phyloP scores from a whole-genome alignment of 2,113 vertebrate genomes.

The Clarias gariepinus region DNA sequence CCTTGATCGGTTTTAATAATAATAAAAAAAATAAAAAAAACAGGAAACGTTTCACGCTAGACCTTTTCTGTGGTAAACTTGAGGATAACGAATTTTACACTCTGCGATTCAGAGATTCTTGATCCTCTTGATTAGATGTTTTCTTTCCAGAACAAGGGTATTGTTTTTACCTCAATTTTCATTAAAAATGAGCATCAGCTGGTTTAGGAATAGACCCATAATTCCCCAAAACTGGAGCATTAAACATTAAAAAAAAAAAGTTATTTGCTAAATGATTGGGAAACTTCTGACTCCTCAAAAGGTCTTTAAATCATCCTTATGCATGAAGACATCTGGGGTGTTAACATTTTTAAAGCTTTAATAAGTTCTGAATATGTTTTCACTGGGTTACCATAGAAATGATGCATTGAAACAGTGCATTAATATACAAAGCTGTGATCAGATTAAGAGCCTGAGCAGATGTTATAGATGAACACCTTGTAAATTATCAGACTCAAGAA shows the following conservation, averaged over 20 bases:
- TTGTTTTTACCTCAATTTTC: conserved; percentile 28
- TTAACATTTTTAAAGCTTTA: too few species aligned
- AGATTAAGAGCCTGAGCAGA: not conserved
- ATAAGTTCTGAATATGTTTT: too few species aligned
- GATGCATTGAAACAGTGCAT: not conserved
- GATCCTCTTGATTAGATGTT: conserved; percentile 34
- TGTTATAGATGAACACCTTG: not conserved
- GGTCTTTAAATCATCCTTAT: too few species aligned
- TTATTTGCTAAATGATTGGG: too few species aligned
- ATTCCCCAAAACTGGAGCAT: not conserved
- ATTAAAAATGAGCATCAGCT: not conserved
- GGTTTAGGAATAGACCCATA: not conserved
- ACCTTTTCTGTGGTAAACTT: conserved; percentile 23
- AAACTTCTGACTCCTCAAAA: too few species aligned
- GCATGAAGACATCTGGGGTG: too few species aligned
- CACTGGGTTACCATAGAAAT: not conserved
- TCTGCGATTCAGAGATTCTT: conserved; percentile 17
- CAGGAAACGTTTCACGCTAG: conserved; percentile 36
- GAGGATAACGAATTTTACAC: conserved; percentile 38
- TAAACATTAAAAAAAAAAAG: not conserved
- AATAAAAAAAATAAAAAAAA: too few species aligned
- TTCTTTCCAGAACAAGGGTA: conserved; percentile 30
- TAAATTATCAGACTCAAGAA: not conserved
- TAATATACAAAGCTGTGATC: not conserved
- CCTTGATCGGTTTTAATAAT: conserved; percentile 36